Base-by-base conservation (phyloP, 2,113 vertebrate genomes). In the Arenaria interpres region DNA sequence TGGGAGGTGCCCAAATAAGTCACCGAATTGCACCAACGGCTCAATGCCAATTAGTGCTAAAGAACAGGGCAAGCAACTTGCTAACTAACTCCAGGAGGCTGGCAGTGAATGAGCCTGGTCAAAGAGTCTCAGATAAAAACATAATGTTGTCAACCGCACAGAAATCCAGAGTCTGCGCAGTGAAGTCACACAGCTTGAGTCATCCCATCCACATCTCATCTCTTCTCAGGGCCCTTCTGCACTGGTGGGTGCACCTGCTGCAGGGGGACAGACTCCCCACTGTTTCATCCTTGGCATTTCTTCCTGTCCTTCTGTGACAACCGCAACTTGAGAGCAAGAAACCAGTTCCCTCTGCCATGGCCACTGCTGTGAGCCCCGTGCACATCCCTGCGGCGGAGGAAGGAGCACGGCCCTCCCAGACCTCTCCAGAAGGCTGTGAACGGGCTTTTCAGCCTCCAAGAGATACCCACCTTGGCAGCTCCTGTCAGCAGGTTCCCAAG, bases 351-450 rank as follows among this genome's bases (percentile, higher is more conserved):
- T n/a, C 56, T 2, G 2, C 10, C 4, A 0, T 6, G 16, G n/a
- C n/a, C 19, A 8, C 20, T 1, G 4, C 57, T 11, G 5, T 32
- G 12, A 50, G 7, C 10, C 10, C 23, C 0, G 1, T 1, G 24
- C 12, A 25, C n/a, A n/a, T 5, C 20, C 41, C 14, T 3, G 1
- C 53, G 10, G 13, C 1, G 0, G 30, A 28, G 10, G 41, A 63
- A 2, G 9, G 33, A 57, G 30, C 35, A 18, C n/a, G 50, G 51
- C 28, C 13, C 45, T 32, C 37, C 53, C 0, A 0, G 1, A 3
- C 10, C 62, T 28, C 57, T 27, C 16, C 32, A 56, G 27, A 45
- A 27, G 0, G 0, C 50, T 8, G 3, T 28, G 54, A 76, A 83
- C 0, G 2, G 54, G 80, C 24, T 60, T 15, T 32, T 39, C 1